Base-by-base conservation (phyloP, 2,113 vertebrate species). In the Empidonax traillii region DNA sequence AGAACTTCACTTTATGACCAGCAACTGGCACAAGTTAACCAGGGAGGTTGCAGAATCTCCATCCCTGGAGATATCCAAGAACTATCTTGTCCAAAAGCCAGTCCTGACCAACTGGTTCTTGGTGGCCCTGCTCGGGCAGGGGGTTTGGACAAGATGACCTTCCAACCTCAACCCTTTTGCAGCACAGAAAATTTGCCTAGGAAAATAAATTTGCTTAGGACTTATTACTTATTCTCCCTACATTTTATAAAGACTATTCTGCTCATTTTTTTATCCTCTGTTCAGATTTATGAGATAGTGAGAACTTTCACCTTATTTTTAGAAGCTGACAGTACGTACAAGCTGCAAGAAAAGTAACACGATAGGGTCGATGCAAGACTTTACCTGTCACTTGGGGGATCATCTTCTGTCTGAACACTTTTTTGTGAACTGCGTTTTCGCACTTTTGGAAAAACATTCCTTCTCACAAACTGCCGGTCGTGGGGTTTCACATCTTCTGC, bases 311-410 rank as follows among this genome's bases (percentile, higher is more conserved):
- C 9, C 9, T 44, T 73, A 31, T 23, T 82, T 91, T 56, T 49
- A 52, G 66, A 75, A 76, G 30, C 22, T 44, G 52, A 44, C 17
- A 68, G 44, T 0, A 2, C 6, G 15, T 3, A 7, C 0, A 2
- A 61, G 20, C 35, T 3, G 27, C 1, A 33, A 79, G 41, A 67
- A 67, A 71, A 69, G 43, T 28, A 71, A 30, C 12, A 7, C 43
- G 20, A 22, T 0, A 1, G 2, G 24, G 19, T 14, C 4, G 4
- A 31, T 49, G 56, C 20, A 44, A 84, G 46, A 71, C 43, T 67
- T 94, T 85, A 99, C 99, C 99, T 99, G 96, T 99, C 99, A 63
- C 95, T 97, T 35, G 99, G 98, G 27, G 99, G 98, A 73, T 98
- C 98, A 81, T 98, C 98, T 33, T 89, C 97, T 18, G 90, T 12